phyloP scores from a whole-genome alignment of 2,113 vertebrate genomes.

The Chinchilla lanigera region DNA sequence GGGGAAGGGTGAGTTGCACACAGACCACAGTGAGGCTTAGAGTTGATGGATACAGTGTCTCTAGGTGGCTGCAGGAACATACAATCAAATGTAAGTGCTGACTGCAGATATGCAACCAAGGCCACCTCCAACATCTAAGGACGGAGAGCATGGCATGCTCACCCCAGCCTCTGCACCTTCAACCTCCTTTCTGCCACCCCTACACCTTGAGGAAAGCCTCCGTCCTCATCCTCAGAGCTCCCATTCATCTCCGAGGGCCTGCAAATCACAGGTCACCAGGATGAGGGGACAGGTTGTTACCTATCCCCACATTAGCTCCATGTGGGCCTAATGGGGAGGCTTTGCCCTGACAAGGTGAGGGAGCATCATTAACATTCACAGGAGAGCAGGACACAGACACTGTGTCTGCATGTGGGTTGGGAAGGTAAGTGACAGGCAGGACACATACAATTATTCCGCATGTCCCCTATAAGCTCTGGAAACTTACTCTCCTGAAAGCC shows the following conservation, averaged over 20 bases:
- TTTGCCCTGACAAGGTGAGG: not conserved
- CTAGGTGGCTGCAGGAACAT: not conserved
- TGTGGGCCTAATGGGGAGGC: not conserved
- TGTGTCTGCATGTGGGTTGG: accelerated
- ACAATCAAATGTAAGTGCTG: not conserved
- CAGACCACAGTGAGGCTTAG: not conserved
- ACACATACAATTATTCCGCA: not conserved
- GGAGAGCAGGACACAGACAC: not conserved
- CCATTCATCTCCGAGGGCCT: not conserved
- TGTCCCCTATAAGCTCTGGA: not conserved
- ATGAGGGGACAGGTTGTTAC: not conserved
- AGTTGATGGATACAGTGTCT: not conserved
- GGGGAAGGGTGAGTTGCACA: not conserved
- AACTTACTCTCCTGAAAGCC: not conserved
- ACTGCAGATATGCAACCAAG: not conserved
- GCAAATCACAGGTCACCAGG: not conserved
- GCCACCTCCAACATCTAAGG: not conserved
- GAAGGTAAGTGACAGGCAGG: not conserved
- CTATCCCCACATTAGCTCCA: not conserved
- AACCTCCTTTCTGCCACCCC: not conserved
- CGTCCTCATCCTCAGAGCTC: not conserved
- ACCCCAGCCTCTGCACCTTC: not conserved
- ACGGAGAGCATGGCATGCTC: not conserved
- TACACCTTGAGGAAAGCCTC: not conserved
- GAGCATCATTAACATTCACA: not conserved